Percentiles rank a stretch among this genome's conserved stretches.
Evolutionary conservation across 2,113 vertebrate genomes (phyloP).

Genomic region (Apaloderma vittatum): DNA sequence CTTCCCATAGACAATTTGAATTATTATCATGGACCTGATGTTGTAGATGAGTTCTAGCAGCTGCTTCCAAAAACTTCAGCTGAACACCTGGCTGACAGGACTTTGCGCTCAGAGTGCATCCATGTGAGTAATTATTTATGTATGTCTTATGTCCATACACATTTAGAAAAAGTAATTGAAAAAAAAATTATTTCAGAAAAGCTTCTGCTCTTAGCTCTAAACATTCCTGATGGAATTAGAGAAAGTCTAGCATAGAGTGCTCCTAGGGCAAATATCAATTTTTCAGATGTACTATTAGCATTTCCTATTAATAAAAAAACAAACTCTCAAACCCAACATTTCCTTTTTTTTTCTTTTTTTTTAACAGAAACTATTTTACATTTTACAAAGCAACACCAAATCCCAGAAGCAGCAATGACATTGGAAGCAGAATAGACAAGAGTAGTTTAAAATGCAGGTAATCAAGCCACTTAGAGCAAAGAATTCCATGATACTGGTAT

Average conservation of each 20-base stretch:
- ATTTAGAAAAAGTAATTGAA: not conserved
- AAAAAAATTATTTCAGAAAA: not conserved
- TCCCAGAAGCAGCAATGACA: not conserved
- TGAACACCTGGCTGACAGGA: not conserved
- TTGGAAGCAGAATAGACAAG: not conserved
- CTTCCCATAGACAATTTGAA: not conserved
- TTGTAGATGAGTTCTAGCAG: not conserved
- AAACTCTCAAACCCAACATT: not conserved
- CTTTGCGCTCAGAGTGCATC: not conserved
- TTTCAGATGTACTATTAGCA: not conserved
- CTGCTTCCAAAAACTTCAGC: not conserved
- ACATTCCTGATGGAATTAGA: not conserved
- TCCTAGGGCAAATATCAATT: not conserved
- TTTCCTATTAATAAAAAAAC: not conserved
- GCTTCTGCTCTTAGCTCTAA: not conserved
- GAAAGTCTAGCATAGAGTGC: not conserved
- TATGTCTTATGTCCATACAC: not conserved
- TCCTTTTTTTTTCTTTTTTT: too few relatives aligned
- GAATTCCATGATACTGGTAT: not conserved
- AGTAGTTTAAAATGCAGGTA: not conserved
- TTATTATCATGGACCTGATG: not conserved
- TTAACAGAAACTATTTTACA: not conserved
- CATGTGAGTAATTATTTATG: not conserved
- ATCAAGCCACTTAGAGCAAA: not conserved
- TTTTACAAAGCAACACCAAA: not conserved